Conservation (phyloP, 2,888 invertebrate species). For the Napeogenes sylphis region DNA sequence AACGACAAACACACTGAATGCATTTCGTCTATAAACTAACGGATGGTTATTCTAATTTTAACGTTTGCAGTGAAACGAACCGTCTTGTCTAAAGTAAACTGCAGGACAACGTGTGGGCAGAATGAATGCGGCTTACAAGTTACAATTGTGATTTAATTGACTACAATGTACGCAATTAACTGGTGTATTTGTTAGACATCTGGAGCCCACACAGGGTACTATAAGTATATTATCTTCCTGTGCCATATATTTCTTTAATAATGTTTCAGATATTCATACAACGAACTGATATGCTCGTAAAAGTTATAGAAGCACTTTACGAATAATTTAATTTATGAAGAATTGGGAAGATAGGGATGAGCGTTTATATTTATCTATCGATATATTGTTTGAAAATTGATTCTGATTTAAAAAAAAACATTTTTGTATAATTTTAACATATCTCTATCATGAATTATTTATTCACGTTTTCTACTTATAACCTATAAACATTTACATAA, state of each 20-base stretch:
- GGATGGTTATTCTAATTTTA: conserved; percentile 75
- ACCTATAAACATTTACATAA: background rate
- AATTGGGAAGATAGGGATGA: too few species aligned
- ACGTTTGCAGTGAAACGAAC: conserved; percentile 69
- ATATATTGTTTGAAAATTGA: too few species aligned
- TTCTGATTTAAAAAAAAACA: too few species aligned
- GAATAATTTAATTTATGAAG: too few species aligned
- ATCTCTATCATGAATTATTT: too few species aligned
- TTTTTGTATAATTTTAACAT: too few species aligned
- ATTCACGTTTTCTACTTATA: too few species aligned
- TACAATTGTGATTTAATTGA: conserved; percentile 68
- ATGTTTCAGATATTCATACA: too few species aligned
- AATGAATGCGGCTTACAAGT: conserved; percentile 47
- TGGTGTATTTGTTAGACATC: conserved; percentile 37
- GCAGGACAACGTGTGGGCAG: conserved; percentile 61
- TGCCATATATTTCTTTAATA: background rate
- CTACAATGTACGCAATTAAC: conserved; percentile 52
- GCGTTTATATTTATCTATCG: too few species aligned
- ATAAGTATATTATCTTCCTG: background rate
- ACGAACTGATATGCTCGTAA: too few species aligned
- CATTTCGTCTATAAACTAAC: conserved; percentile 68
- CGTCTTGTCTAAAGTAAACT: conserved; percentile 63
- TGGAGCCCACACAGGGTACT: conserved; percentile 28
- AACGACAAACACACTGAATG: conserved; percentile 48
- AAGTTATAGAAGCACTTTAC: too few species aligned